Conservation (phyloP, 2,888 invertebrate species). For the Ormyrus labotus region DNA sequence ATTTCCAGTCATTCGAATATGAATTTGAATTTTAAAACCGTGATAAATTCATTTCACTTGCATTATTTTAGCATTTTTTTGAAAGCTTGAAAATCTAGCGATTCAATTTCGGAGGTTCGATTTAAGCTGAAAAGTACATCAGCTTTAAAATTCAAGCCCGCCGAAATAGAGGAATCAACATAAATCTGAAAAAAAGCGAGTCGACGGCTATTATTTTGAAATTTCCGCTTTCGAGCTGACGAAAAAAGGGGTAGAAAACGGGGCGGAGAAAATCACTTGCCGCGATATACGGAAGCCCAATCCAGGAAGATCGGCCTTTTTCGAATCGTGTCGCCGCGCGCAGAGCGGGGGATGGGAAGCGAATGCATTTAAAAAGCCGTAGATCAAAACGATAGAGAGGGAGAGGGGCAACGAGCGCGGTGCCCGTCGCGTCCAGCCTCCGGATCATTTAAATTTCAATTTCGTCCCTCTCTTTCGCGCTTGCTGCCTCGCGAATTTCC, state of each 20-base stretch:
- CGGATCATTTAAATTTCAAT: slow-evolving; percentile 57
- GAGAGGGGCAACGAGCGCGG: slow-evolving; percentile 11
- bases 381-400: slow-evolving; percentile 50
- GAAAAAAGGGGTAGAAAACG: background rate
- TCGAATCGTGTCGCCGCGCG: slow-evolving; percentile 26
- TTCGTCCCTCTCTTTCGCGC: slow-evolving; percentile 11
- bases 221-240: slow-evolving; percentile 16
- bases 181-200: background rate
- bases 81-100: too few relatives aligned
- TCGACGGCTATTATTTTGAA: slow-evolving; percentile 22
- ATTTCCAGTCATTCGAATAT: too few relatives aligned
- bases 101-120: too few relatives aligned
- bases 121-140: background rate
- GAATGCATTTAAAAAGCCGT: slow-evolving; percentile 53
- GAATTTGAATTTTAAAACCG: too few relatives aligned
- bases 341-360: background rate
- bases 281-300: slow-evolving; percentile 30
- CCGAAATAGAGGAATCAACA: background rate
- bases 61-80: too few relatives aligned
- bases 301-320: slow-evolving; percentile 44
- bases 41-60: too few relatives aligned
- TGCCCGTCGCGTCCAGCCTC: slow-evolving; percentile 24
- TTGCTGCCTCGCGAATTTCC: background rate
- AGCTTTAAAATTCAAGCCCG: background rate
- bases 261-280: slow-evolving; percentile 25